Evolutionary conservation across 2,797 vertebrate genomes (phyloP), one percentile per base, ranked within the genome.

Genomic region (Pantherophis alleghaniensis): DNA sequence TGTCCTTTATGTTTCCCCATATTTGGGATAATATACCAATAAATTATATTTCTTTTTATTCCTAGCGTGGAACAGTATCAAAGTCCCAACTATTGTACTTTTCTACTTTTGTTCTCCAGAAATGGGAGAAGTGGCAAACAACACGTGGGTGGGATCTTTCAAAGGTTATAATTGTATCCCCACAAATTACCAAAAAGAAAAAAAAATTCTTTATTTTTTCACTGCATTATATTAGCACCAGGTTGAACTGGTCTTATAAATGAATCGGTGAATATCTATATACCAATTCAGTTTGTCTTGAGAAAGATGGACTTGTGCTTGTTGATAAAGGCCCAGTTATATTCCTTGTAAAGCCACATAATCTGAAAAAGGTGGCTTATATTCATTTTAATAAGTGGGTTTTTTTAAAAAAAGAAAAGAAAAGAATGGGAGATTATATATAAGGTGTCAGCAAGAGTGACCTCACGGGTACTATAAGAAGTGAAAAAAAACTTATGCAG

Each of bases 21-120:
- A 97, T 97, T 97, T 97, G 97, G 98, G 98, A 98, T 98, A 97
- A 95, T 96, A 95, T 96, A 96, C 97, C 94, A 96, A 90, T 95
- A 90, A 95, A 94, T 96, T 95, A 87, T 95, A 95, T 96, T 59
- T 96, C 96, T n/a, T 69, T 93, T 69, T 69, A 90, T 87, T 83
- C 89, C 92, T 37, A 69, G 51, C 74, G 26, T 57, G 92, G 89
- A 86, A 87, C 61, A 47, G 7, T 83, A 83, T 83, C 60, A 61
- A 61, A 59, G 20, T 66, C 20, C 93, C 74, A 63, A 86, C 59
- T 53, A 89, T 18, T 89, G 56, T 83, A 20, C 69, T 86, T 66
- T 90, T 61, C 66, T 88, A 55, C 24, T 56, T 87, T 69, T 37
- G 9, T 56, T 60, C 47, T 86, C 61, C 63, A 28, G 13, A 69